Conservation (phyloP, 2,888 invertebrate genomes). For the Miltochrista miniata region DNA sequence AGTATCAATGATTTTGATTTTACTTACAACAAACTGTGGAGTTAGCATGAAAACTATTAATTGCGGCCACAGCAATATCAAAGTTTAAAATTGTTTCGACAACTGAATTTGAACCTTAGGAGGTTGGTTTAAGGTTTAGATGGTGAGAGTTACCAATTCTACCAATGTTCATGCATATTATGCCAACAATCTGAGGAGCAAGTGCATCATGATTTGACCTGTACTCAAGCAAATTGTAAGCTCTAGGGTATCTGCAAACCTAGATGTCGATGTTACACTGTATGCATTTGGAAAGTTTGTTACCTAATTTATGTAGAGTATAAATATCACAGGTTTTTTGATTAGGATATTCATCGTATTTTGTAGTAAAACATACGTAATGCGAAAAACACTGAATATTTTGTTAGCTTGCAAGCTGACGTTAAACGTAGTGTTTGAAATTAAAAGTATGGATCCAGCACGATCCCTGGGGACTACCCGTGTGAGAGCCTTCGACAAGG, state of each 20-base stretch:
- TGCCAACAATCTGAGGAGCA: constrained; percentile 36
- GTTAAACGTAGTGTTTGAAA: no score
- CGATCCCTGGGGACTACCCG: no score
- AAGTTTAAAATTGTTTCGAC: constrained; percentile 33
- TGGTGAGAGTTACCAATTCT: constrained; percentile 17
- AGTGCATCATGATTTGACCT: constrained; percentile 45
- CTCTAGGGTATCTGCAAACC: constrained; percentile 17
- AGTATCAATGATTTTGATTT: no score
- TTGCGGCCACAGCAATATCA: constrained; percentile 38
- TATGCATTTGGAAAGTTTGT: not conserved
- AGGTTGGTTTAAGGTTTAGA: constrained; percentile 28
- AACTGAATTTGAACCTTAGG: constrained; percentile 33
- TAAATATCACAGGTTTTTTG: no score
- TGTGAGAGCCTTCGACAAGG: no score
- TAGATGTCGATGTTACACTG: constrained; percentile 14
- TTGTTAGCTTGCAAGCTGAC: no score
- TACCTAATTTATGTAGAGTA: not conserved
- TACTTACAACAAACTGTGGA: constrained; percentile 2
- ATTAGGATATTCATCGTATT: no score
- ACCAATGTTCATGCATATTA: constrained; percentile 45
- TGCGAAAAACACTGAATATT: no score
- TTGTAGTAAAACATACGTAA: no score
- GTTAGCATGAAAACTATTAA: constrained; percentile 34
- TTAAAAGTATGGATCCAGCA: no score
- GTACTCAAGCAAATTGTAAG: constrained; percentile 31